A percentile compares a stretch with the other conserved stretches of the same genome.
These are phyloP conservation scores for Tupiocoris notatus DNA, from an alignment of 2,888 invertebrate genomes.

Conservation along the genomic window DNA sequence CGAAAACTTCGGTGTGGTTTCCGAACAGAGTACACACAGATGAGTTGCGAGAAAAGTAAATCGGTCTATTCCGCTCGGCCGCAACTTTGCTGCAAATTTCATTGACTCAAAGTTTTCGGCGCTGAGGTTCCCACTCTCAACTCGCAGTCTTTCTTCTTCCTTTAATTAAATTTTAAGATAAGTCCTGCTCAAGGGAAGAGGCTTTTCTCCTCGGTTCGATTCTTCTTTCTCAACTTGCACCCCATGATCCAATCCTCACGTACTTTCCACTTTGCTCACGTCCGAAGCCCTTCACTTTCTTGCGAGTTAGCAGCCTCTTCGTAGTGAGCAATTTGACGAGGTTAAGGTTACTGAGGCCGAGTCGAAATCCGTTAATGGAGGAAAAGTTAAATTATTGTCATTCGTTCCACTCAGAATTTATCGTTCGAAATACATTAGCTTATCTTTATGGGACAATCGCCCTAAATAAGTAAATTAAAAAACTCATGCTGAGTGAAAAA, in stretches of 20 bases:
- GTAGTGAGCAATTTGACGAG: background rate
- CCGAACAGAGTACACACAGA: background rate
- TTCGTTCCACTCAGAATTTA: too few species aligned
- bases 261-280: slow-evolving; percentile 35
- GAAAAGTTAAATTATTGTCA: too few species aligned
- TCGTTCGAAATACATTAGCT: too few species aligned
- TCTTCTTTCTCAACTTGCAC: background rate
- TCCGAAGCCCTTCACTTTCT: background rate
- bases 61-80: background rate
- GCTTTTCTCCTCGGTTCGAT: slow-evolving; percentile 13
- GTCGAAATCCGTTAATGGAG: too few species aligned
- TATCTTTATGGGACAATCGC: too few species aligned
- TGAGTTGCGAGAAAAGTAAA: background rate
- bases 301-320: background rate
- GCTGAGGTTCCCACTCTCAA: background rate
- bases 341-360: background rate
- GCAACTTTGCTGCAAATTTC: slow-evolving; percentile 33
- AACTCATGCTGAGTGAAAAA: too few species aligned
- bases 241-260: slow-evolving; percentile 19
- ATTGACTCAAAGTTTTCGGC: slow-evolving; percentile 38
- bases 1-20: background rate
- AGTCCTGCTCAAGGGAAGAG: slow-evolving; percentile 26
- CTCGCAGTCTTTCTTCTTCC: slow-evolving; percentile 20
- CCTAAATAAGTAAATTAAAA: too few species aligned
- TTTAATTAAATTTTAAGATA: slow-evolving; percentile 42